Conservation (phyloP, 2,888 invertebrate species). For the Ormyrus labotus region DNA sequence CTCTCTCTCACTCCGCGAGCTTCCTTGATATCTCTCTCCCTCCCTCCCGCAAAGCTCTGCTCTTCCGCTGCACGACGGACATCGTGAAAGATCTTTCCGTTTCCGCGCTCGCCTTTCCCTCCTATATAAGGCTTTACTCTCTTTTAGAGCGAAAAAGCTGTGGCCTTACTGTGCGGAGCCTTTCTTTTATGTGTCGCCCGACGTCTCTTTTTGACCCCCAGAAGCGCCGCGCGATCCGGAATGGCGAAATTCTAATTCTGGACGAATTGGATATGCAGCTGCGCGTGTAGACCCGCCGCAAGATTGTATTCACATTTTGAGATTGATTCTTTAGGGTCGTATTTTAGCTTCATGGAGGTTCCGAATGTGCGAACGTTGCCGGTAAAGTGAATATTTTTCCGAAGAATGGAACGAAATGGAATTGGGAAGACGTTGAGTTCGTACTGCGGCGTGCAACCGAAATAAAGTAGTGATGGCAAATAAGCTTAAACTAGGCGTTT, state of each 20-base stretch:
- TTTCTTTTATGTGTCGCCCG: no score
- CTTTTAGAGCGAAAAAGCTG: neutral
- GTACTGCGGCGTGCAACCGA: no score
- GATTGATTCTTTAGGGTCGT: no score
- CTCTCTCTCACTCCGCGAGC: neutral
- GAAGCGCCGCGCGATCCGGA: neutral
- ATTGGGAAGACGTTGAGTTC: no score
- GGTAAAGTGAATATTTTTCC: no score
- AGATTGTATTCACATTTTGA: neutral
- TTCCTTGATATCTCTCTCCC: neutral
- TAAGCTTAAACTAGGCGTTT: neutral
- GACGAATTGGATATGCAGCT: slow-evolving; percentile 4
- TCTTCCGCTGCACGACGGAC: slow-evolving; percentile 26
- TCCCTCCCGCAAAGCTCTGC: neutral
- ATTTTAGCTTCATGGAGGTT: no score
- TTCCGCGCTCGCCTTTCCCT: slow-evolving; percentile 5
- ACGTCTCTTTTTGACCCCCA: no score
- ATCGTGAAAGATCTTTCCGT: slow-evolving; percentile 42
- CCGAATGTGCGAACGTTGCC: no score
- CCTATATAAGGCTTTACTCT: neutral
- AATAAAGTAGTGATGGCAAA: no score
- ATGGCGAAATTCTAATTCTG: slow-evolving; percentile 31
- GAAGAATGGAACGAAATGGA: no score
- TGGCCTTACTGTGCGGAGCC: no score
- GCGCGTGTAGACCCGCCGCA: neutral